These are phyloP conservation scores for Paramuricea clavata DNA, from an alignment of 92 coral and sea anemone genomes.

Conservation along the genomic window DNA sequence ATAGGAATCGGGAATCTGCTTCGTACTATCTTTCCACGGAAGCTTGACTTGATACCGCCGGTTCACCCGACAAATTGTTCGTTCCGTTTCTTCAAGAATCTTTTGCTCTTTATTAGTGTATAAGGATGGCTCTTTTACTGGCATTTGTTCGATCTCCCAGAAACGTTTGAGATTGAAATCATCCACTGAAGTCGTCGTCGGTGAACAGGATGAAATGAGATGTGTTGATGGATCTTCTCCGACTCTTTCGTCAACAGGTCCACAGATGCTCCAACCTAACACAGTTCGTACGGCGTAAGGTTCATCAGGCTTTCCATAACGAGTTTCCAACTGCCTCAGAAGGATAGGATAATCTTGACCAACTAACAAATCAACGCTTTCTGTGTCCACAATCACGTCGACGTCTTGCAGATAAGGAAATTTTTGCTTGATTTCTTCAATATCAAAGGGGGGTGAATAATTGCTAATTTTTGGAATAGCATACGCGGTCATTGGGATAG, in stretches of 20 bases:
- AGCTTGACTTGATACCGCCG: constrained; percentile 4
- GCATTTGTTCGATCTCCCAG: not conserved
- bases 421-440: not conserved
- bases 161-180: not conserved
- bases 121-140: not conserved
- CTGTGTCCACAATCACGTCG: not conserved
- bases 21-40: constrained; percentile 9
- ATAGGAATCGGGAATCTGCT: constrained; percentile 6
- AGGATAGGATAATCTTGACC: constrained; percentile 1
- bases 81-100: constrained; percentile 1
- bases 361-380: not conserved
- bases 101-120: not conserved
- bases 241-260: constrained; percentile 5
- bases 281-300: constrained; percentile 32
- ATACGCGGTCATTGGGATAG: not conserved
- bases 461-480: constrained; percentile 1
- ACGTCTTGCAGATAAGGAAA: not conserved
- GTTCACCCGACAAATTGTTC: constrained; percentile 3
- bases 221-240: not conserved
- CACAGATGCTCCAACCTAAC: constrained; percentile 38
- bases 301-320: constrained; percentile 41
- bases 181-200: no score
- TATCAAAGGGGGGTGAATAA: not conserved
- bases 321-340: constrained; percentile 5
- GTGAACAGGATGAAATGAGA: not conserved